Base-by-base conservation (phyloP, 30 jellyfish, hydroid and myxozoan species). In the Turritopsis rubra region DNA sequence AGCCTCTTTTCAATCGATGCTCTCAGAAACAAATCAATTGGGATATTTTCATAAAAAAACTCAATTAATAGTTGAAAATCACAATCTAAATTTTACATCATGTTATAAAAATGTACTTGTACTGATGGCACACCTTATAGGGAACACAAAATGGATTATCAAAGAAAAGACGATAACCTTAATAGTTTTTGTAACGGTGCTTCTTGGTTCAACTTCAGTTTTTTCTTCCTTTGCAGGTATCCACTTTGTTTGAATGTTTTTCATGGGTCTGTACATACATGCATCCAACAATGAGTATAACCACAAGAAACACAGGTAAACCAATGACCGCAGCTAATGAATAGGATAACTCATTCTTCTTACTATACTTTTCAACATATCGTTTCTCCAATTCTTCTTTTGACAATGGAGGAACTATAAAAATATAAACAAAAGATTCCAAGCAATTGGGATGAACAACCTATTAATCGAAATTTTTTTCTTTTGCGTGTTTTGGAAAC, bases 361-460 rank as follows among this genome's bases (percentile, higher is more conserved):
- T 9, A 17, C 77, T 27, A 68, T 68, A 68, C 21, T 68, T 68
- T 27, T 68, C 77, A n/a, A 68, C 28, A 22, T 68, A 68, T 1
- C 30, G 31, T 27, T 23, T 27, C 8, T 68, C 77, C 16, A 68
- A 22, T 22, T 68, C 31, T n/a, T 68, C 77, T 27, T 68, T 68
- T 68, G 77, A n/a, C 30, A 68, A 27, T 68, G 77, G 77, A n/a
- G 77, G 77, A 1, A 68, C 77, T 68, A 27, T 7, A 68, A 68
- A 68, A 68, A 68, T 7, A 27, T 22, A 1, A 68, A 68, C 30
- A 68, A 68, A 41, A 3, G 60, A 41, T 41, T 41, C 13, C 13
- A 13, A 41, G 13, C 60, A 41, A 13, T 13, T 0, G 31, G 0
- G 16, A 68, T n/a, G 30, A 68, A 21, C 1, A 60, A 0, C 21